Evolutionary conservation across 2,888 invertebrate species (phyloP).

Genomic region (Brassicogethes aeneus): DNA sequence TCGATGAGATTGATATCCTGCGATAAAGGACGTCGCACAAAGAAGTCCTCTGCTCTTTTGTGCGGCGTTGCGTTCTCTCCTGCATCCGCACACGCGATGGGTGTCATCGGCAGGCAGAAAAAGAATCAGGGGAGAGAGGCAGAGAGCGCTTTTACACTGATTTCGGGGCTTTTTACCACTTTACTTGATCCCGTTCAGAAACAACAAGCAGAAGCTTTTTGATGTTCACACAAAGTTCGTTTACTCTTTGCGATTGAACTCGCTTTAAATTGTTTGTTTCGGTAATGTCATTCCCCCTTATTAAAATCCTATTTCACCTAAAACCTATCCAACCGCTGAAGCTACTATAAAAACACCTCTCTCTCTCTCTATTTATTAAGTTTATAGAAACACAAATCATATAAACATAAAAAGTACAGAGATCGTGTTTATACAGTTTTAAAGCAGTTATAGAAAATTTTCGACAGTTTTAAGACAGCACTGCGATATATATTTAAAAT

Average conservation of each 20-base stretch:
- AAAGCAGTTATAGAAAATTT: no score
- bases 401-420: no score
- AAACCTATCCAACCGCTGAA: no score
- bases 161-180: slow-evolving; percentile 11
- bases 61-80: slow-evolving; percentile 25
- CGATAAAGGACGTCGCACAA: slow-evolving; percentile 28
- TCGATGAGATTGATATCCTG: slow-evolving; percentile 29
- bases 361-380: no score
- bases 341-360: no score
- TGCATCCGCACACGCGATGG: slow-evolving; percentile 29
- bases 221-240: slow-evolving; percentile 29
- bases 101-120: slow-evolving; percentile 28
- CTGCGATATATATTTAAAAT: no score
- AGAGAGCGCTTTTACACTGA: slow-evolving; percentile 6
- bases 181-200: slow-evolving; percentile 19
- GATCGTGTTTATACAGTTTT: no score
- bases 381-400: no score
- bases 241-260: slow-evolving; percentile 27
- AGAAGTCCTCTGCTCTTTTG: slow-evolving; percentile 30
- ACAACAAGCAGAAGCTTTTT: slow-evolving; percentile 29
- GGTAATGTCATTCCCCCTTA: background rate
- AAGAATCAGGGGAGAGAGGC: slow-evolving; percentile 8
- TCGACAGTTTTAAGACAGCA: no score
- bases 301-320: no score
- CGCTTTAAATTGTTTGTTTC: slow-evolving; percentile 17